phyloP scores from a whole-genome alignment of 2,797 vertebrate genomes.

The Gymnodraco acuticeps region DNA sequence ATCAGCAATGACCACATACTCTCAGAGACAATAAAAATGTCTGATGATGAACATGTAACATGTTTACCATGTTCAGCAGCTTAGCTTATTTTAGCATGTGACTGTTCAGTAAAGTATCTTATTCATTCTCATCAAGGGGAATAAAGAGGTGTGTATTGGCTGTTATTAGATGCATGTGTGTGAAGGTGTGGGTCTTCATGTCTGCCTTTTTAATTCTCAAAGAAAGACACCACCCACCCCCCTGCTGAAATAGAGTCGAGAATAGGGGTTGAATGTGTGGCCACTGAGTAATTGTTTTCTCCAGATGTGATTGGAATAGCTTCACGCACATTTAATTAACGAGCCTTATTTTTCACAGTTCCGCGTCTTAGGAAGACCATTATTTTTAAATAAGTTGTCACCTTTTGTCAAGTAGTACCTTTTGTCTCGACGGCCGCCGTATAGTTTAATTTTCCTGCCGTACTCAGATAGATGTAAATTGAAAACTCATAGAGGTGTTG shows the following conservation, averaged over 20 bases:
- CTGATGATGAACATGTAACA: background rate
- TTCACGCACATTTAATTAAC: constrained; percentile 40
- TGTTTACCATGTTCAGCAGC: background rate
- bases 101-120: constrained; percentile 18
- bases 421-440: constrained; percentile 1
- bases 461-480: constrained; percentile 51
- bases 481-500: constrained; percentile 52
- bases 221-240: constrained; percentile 2
- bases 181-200: background rate
- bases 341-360: constrained; percentile 7
- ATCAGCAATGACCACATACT: too few relatives aligned
- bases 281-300: constrained; percentile 56
- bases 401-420: constrained; percentile 52
- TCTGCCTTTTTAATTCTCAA: constrained; percentile 17
- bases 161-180: background rate
- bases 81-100: background rate
- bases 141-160: constrained; percentile 5
- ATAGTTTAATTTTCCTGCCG: constrained; percentile 40
- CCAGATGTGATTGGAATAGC: constrained; percentile 40
- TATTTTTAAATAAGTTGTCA: constrained; percentile 57
- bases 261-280: constrained; percentile 25
- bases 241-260: constrained; percentile 35
- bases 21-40: background rate
- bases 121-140: constrained; percentile 43
- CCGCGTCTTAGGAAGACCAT: constrained; percentile 23